phyloP scores from a whole-genome alignment of 2,888 invertebrate species.

The Tenthredo notha region DNA sequence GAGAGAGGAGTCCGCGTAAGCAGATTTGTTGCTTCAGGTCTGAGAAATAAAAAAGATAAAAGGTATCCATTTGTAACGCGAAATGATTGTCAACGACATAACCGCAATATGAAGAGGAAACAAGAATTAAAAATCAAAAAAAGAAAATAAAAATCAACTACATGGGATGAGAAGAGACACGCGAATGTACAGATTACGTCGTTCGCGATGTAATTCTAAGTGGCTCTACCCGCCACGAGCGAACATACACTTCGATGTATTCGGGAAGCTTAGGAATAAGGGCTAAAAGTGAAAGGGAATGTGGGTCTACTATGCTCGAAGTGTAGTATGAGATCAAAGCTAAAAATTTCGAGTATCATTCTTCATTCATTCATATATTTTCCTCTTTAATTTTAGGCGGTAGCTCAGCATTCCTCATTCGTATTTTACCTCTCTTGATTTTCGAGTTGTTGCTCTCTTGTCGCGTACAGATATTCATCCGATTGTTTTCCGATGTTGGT shows the following conservation, averaged over 20 bases:
- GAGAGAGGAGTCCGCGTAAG: neutral
- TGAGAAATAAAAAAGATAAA: conserved; percentile 34
- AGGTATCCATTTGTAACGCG: conserved; percentile 36
- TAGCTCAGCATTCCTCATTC: neutral
- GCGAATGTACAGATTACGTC: conserved; percentile 42
- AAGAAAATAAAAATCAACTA: too few relatives aligned
- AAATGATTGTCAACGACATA: neutral
- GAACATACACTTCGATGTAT: neutral
- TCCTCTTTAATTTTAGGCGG: neutral
- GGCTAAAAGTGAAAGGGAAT: neutral
- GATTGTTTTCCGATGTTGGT: neutral
- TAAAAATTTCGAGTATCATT: neutral
- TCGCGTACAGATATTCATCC: neutral
- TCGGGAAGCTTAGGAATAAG: neutral
- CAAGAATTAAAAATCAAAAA: conserved; percentile 1
- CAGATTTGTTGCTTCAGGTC: conserved; percentile 50
- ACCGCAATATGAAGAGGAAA: neutral
- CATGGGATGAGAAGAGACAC: conserved; percentile 25
- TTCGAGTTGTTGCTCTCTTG: neutral
- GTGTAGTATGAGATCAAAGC: conserved; percentile 7
- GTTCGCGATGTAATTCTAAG: neutral
- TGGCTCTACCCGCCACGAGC: neutral
- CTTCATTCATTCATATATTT: neutral
- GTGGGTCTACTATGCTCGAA: neutral
- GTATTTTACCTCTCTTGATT: neutral